phyloP scores from a whole-genome alignment of 2,797 vertebrate species.

The Sebastes jordani region DNA sequence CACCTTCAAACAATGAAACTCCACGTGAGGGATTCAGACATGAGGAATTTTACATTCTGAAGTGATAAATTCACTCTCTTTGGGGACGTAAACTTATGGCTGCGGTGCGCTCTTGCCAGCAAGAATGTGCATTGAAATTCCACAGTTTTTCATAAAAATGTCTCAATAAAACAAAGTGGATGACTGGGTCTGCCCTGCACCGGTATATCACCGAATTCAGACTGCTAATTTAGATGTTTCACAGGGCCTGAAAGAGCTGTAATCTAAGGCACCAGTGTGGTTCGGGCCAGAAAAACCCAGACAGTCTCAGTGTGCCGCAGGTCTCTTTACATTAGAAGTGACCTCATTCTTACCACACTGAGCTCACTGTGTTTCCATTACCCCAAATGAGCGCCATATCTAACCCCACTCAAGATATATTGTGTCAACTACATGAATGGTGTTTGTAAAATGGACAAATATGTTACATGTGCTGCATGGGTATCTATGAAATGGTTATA shows the following conservation, averaged over 20 bases:
- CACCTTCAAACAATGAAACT: not conserved
- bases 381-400: constrained; percentile 35
- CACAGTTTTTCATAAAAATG: constrained; percentile 31
- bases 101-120: not conserved
- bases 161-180: constrained; percentile 45
- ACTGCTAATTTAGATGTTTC: constrained; percentile 51
- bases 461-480: not conserved
- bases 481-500: not conserved
- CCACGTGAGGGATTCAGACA: constrained; percentile 34
- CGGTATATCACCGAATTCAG: constrained; percentile 26
- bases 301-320: constrained; percentile 51
- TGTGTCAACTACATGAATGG: not conserved
- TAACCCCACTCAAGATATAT: constrained; percentile 16
- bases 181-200: not conserved
- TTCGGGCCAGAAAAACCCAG: constrained; percentile 56
- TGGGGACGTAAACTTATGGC: not conserved
- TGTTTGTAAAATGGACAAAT: constrained; percentile 15
- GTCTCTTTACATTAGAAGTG: constrained; percentile 75
- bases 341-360: constrained; percentile 72
- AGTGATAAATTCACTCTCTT: constrained; percentile 18
- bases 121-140: constrained; percentile 34
- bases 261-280: constrained; percentile 47
- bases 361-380: constrained; percentile 70
- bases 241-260: constrained; percentile 36
- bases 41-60: constrained; percentile 13